These are phyloP conservation scores for Macrochelys suwanniensis DNA, from an alignment of 2,797 vertebrate species.

Conservation along the genomic window DNA sequence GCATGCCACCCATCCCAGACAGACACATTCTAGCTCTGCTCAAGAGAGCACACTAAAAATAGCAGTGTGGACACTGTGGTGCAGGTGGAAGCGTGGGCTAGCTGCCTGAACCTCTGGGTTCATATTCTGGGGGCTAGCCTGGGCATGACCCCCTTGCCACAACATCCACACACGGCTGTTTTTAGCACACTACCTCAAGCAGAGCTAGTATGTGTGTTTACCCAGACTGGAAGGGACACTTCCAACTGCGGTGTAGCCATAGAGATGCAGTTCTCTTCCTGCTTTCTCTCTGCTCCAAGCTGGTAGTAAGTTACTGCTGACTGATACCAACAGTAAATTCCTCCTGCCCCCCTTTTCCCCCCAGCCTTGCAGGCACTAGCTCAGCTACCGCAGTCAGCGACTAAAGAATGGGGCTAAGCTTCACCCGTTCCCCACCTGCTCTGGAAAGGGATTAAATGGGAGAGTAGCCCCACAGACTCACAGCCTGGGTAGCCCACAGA, in stretches of 20 bases:
- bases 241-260: background rate
- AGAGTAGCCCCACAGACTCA: background rate
- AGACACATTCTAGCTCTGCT: too few species aligned
- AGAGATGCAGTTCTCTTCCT: background rate
- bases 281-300: background rate
- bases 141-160: background rate
- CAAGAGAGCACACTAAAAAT: background rate
- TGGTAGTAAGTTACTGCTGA: slow-evolving; percentile 18
- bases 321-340: background rate
- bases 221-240: background rate
- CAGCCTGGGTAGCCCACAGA: background rate
- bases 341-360: background rate
- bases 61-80: background rate
- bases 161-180: background rate
- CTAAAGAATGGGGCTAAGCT: background rate
- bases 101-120: background rate
- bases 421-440: background rate
- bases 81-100: too few species aligned
- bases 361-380: background rate
- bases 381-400: background rate
- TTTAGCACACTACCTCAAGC: background rate
- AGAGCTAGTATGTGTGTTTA: background rate
- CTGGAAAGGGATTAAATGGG: background rate
- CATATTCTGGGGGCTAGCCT: background rate
- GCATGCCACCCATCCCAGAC: too few species aligned